Evolutionary conservation across 2,113 vertebrate species (phyloP).

Genomic region (Numida meleagris): DNA sequence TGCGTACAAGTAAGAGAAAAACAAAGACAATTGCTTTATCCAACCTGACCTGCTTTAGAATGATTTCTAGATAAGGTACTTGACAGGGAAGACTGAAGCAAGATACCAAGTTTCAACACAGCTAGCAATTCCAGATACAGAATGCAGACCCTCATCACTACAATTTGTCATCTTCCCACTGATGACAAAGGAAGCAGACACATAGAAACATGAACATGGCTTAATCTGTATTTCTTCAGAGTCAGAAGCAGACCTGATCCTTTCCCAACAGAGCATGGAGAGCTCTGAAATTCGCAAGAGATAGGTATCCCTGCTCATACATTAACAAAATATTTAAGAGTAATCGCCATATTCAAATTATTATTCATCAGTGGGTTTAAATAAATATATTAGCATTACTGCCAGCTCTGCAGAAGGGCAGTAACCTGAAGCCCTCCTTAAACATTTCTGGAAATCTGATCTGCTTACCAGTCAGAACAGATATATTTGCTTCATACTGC

Average conservation of each 20-base stretch:
- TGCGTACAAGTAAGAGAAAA: slow-evolving; percentile 53
- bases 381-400: background rate
- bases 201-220: background rate
- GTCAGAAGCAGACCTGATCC: background rate
- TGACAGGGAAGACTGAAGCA: background rate
- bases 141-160: background rate
- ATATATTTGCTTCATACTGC: slow-evolving; percentile 7
- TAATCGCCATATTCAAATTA: background rate
- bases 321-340: background rate
- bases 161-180: background rate
- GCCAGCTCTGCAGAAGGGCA: background rate
- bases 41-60: background rate
- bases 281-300: background rate
- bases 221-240: background rate
- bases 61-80: background rate
- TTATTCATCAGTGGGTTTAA: background rate
- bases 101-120: background rate
- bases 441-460: background rate
- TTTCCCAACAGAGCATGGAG: background rate
- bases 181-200: background rate
- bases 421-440: background rate
- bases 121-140: background rate
- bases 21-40: background rate
- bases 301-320: background rate
- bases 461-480: background rate